These are phyloP conservation scores for Leptodactylus fallax DNA, from an alignment of 2,797 vertebrate genomes.

Conservation along the genomic window DNA sequence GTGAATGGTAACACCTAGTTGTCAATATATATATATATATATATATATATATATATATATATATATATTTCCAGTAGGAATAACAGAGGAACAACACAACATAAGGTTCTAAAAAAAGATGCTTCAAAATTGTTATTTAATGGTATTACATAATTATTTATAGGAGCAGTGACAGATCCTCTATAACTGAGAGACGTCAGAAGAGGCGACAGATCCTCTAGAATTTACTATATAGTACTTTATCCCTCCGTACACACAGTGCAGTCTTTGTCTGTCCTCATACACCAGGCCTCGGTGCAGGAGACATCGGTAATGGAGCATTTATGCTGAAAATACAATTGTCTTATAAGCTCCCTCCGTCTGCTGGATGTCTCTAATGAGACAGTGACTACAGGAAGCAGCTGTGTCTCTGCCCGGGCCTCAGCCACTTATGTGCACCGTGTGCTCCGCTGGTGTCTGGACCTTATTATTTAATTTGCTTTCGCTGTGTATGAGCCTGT, in stretches of 20 bases:
- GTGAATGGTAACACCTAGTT: neutral
- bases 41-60: no score
- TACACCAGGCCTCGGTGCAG: neutral
- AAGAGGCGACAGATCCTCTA: neutral
- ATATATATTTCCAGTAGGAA: neutral
- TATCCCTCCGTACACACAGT: neutral
- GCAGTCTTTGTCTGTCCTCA: neutral
- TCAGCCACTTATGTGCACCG: no score
- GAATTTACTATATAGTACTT: neutral
- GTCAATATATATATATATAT: no score
- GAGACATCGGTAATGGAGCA: neutral
- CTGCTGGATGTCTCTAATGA: neutral
- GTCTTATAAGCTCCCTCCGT: neutral
- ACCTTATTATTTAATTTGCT: slow-evolving; percentile 1
- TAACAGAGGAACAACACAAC: no score
- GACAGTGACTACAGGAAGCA: slow-evolving; percentile 6
- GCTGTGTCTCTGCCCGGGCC: neutral
- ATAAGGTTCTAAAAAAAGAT: no score
- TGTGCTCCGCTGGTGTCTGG: neutral
- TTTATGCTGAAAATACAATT: slow-evolving; percentile 9
- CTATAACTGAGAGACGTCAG: neutral
- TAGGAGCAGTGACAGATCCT: no score
- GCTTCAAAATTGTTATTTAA: no score
- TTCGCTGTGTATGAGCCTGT: neutral
- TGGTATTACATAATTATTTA: no score